Conservation (phyloP, 2,113 vertebrate species). For the Macquaria australasica region DNA sequence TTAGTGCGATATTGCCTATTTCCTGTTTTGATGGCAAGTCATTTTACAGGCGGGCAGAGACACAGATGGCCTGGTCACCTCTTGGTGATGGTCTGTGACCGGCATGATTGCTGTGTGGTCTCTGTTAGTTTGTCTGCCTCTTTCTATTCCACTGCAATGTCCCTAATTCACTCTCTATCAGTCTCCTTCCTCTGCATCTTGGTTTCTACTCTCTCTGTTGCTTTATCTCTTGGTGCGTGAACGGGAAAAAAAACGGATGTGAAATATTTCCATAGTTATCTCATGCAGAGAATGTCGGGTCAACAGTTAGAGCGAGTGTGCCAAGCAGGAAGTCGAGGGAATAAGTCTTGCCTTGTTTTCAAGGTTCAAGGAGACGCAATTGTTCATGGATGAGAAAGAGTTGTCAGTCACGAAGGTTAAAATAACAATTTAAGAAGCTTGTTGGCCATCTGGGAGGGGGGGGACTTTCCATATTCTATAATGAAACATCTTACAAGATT, state of each 20-base stretch:
- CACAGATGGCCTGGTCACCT: conserved; percentile 70
- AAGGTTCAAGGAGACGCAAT: conserved; percentile 54
- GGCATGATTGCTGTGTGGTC: conserved; percentile 72
- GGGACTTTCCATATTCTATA: not conserved
- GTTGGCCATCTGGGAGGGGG: not conserved
- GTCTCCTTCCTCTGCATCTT: conserved; percentile 21
- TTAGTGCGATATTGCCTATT: conserved; percentile 72
- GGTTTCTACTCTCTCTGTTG: conserved; percentile 13
- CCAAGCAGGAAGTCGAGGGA: conserved; percentile 42
- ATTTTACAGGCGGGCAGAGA: conserved; percentile 57
- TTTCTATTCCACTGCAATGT: conserved; percentile 18
- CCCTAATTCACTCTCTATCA: conserved; percentile 34
- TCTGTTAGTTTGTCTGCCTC: conserved; percentile 40
- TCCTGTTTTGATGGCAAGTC: conserved; percentile 68
- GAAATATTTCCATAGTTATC: conserved; percentile 62
- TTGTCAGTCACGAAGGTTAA: conserved; percentile 46
- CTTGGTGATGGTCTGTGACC: conserved; percentile 70
- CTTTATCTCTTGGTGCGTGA: conserved; percentile 29
- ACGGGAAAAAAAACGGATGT: conserved; percentile 17
- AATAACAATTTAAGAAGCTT: conserved; percentile 43
- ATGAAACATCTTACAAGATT: conserved; percentile 15
- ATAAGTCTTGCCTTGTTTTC: conserved; percentile 34
- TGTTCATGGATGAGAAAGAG: conserved; percentile 46
- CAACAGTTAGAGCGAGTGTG: conserved; percentile 36
- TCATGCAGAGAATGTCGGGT: conserved; percentile 44